Evolutionary conservation across 1,140 invertebrate genomes (phyloP), one percentile per base, ranked within the genome.

Genomic region (Brachionus paranguensis): DNA sequence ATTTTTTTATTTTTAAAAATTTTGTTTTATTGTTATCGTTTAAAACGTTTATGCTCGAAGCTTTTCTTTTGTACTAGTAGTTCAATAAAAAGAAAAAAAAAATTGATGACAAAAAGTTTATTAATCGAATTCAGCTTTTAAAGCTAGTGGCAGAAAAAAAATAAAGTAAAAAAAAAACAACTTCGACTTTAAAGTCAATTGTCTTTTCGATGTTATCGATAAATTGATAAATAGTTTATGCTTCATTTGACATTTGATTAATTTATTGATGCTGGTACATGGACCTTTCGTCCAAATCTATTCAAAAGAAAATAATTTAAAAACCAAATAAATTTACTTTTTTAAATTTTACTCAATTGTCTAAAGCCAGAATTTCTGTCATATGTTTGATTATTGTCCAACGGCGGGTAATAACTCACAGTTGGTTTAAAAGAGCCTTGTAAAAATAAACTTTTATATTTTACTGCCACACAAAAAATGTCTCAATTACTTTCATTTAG

Each of bases 161-260:
- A 10, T n/a, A 20, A 17, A 60, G 24, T 24, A 55, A 20, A 60
- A 60, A 20, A 60, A 60, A 20, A 20, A 27, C 10, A 60, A 60
- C 20, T 60, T 72, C 41, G 68, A 72, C 68, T 72, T 72, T 72
- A 14, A 72, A 72, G 68, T 43, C 68, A 72, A 60, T 72, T 72
- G 65, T 68, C 65, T 68, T 3, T 68, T 68, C 29, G 65, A 68
- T 68, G 14, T 41, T 37, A 33, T 68, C 65, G 33, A 68, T 68
- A 65, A 65, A 65, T 65, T 65, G 60, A 65, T 65, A 33, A 68
- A 68, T 33, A 68, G n/a, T 72, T 72, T 41, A 20, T 43, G 17
- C 41, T 43, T 41, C 41, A 43, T 41, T 43, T 72, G 33, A 20
- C 33, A 41, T 43, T 72, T 43, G 29, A 72, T 37, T 72, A 43